Conservation (phyloP, 1,140 invertebrate genomes). For the Megalonaias nervosa region DNA sequence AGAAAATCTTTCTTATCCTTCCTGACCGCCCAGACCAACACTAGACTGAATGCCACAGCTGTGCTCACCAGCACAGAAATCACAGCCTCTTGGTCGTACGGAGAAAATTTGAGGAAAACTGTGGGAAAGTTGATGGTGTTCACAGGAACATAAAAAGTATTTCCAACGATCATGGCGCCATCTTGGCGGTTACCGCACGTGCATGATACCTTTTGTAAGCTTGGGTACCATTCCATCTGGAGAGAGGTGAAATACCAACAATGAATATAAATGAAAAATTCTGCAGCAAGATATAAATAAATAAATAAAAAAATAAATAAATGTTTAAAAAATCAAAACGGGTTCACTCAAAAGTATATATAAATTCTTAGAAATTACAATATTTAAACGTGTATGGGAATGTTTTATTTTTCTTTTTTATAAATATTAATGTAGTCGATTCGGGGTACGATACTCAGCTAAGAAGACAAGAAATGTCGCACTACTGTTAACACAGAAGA, state of each 20-base stretch:
- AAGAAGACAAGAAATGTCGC: no score
- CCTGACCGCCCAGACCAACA: constrained; percentile 70
- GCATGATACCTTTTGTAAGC: constrained; percentile 30
- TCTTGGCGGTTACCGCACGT: constrained; percentile 16
- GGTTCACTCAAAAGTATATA: no score
- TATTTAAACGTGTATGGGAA: no score
- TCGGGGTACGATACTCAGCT: no score
- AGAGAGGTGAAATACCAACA: constrained; percentile 3
- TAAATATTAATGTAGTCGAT: no score
- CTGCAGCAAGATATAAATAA: no score
- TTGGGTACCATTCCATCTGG: constrained; percentile 40
- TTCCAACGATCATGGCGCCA: constrained; percentile 38
- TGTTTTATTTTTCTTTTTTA: no score
- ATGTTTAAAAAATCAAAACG: no score
- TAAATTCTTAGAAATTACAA: no score
- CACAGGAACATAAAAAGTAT: constrained; percentile 71
- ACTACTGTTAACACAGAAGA: no score
- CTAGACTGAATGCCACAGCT: constrained; percentile 67
- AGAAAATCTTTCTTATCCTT: constrained; percentile 69
- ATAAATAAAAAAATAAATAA: no score
- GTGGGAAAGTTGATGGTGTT: constrained; percentile 75
- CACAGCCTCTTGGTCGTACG: constrained; percentile 61
- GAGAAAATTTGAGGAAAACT: constrained; percentile 69
- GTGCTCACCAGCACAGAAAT: constrained; percentile 71
- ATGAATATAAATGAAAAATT: no score